Percentiles rank a stretch among this genome's conserved stretches.
phyloP scores from a whole-genome alignment of 2,797 vertebrate species.

The Rhinophrynus dorsalis region DNA sequence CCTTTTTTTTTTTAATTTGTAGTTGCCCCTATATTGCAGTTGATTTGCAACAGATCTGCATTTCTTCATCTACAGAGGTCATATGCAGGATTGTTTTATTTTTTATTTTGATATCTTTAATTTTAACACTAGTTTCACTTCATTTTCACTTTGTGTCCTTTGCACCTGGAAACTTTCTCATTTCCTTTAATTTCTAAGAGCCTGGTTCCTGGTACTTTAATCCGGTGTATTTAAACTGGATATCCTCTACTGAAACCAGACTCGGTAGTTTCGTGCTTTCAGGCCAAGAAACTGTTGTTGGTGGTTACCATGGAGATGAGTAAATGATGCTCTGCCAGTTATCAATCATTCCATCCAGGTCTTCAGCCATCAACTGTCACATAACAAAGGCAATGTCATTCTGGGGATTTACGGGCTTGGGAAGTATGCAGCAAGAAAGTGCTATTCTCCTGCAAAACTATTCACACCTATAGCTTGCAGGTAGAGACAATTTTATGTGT shows the following conservation, averaged over 20 bases:
- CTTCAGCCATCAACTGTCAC: slow-evolving; percentile 25
- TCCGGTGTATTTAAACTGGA: background rate
- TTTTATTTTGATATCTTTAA: too few relatives aligned
- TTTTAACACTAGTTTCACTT: too few relatives aligned
- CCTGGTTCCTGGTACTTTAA: background rate
- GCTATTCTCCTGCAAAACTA: background rate
- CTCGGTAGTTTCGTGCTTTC: slow-evolving; percentile 38
- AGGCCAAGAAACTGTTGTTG: slow-evolving; percentile 43
- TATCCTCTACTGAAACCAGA: slow-evolving; percentile 39
- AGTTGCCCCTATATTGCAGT: too few relatives aligned
- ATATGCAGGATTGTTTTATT: too few relatives aligned
- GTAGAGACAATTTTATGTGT: slow-evolving; percentile 18
- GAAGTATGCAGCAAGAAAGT: slow-evolving; percentile 31
- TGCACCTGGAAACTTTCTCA: background rate
- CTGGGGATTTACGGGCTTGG: slow-evolving; percentile 29
- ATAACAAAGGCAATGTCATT: slow-evolving; percentile 39
- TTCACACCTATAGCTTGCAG: slow-evolving; percentile 25
- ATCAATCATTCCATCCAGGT: slow-evolving; percentile 34
- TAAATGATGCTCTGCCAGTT: slow-evolving; percentile 39
- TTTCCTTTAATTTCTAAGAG: background rate
- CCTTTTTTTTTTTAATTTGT: too few relatives aligned
- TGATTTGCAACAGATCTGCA: too few relatives aligned
- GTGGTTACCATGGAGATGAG: slow-evolving; percentile 24
- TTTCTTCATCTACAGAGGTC: too few relatives aligned
- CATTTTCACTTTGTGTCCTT: too few relatives aligned